Conservation (phyloP, 2,797 vertebrate genomes). For the Prionace glauca region DNA sequence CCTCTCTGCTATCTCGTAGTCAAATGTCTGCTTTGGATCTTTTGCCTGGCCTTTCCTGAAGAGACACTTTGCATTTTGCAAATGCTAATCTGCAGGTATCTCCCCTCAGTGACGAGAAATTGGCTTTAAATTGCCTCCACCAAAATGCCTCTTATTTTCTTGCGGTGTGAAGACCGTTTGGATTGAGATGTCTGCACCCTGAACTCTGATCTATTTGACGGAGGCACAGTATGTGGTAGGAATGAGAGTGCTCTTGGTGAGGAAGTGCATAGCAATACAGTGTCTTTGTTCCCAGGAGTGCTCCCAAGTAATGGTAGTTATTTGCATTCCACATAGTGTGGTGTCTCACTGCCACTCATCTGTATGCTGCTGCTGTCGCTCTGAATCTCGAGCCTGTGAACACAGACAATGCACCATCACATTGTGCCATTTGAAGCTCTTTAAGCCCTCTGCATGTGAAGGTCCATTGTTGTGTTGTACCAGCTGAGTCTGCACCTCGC, state of each 20-base stretch:
- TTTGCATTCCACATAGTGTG: slow-evolving; percentile 37
- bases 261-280: slow-evolving; percentile 13
- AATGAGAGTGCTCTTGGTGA: neutral
- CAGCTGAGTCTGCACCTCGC: slow-evolving; percentile 34
- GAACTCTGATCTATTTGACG: neutral
- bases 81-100: neutral
- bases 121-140: neutral
- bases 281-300: slow-evolving; percentile 28
- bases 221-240: neutral
- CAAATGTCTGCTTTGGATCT: neutral
- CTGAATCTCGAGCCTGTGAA: slow-evolving; percentile 26
- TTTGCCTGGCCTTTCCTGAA: neutral
- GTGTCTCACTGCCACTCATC: slow-evolving; percentile 36
- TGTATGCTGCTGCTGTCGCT: slow-evolving; percentile 33
- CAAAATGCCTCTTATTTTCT: neutral
- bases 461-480: slow-evolving; percentile 34
- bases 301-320: slow-evolving; percentile 36
- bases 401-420: slow-evolving; percentile 37
- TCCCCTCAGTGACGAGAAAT: neutral
- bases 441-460: slow-evolving; percentile 34
- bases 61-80: neutral
- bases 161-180: neutral
- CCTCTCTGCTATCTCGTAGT: neutral
- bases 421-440: slow-evolving; percentile 38
- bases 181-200: neutral